Percentiles rank a stretch among this genome's conserved stretches.
These are phyloP conservation scores for Listronotus bonariensis DNA, from an alignment of 1,140 invertebrate genomes.

Conservation along the genomic window DNA sequence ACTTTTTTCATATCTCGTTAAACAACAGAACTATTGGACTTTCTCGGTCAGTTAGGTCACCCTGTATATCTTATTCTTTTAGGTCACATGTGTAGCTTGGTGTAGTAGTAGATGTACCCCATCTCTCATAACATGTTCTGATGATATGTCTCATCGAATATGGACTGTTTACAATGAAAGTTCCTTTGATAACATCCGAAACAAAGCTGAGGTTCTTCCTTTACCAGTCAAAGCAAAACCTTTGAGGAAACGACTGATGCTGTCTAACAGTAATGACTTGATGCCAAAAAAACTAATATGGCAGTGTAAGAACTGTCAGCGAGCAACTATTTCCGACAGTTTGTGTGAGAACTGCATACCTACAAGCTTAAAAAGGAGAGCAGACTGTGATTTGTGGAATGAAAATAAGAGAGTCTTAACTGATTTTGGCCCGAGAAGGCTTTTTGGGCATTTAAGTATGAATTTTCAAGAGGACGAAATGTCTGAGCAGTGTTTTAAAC, in stretches of 20 bases:
- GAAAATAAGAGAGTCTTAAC: constrained; percentile 35
- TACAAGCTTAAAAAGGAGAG: constrained; percentile 32
- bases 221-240: constrained; percentile 14
- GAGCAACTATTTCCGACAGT: constrained; percentile 16
- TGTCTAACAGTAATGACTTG: not conserved
- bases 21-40: no score
- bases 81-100: constrained; percentile 80
- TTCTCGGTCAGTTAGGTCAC: no score
- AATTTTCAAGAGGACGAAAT: constrained; percentile 16
- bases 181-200: constrained; percentile 58
- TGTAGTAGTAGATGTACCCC: constrained; percentile 58
- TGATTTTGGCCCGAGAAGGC: constrained; percentile 39
- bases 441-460: constrained; percentile 37
- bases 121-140: constrained; percentile 77
- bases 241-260: constrained; percentile 4
- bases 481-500: constrained; percentile 9
- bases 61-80: not conserved
- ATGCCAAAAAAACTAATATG: constrained; percentile 36
- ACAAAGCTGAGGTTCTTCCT: constrained; percentile 60
- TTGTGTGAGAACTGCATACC: constrained; percentile 44
- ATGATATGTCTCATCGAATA: constrained; percentile 76
- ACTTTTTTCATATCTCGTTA: no score
- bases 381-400: constrained; percentile 25
- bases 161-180: constrained; percentile 70
- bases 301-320: constrained; percentile 41